Evolutionary conservation across 2,888 invertebrate genomes (phyloP).

Genomic region (Philhelius pedissequus): DNA sequence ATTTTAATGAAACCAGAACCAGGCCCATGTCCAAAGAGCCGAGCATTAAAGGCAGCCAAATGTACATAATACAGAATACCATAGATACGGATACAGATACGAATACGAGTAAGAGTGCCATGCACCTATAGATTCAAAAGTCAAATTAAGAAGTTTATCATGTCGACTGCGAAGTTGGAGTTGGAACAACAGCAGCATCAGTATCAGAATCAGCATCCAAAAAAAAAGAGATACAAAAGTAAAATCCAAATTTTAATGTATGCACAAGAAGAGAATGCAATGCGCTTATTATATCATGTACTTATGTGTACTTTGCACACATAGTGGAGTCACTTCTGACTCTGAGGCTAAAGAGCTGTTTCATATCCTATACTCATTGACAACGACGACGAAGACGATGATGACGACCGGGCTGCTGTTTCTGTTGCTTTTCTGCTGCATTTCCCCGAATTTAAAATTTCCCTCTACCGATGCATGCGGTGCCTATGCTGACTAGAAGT

Average conservation of each 20-base stretch:
- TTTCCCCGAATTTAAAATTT: slow-evolving; percentile 10
- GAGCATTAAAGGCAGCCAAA: slow-evolving; percentile 11
- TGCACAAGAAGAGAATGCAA: slow-evolving; percentile 53
- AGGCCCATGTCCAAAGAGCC: neutral
- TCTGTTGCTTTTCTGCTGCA: slow-evolving; percentile 6
- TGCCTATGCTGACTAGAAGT: slow-evolving; percentile 20
- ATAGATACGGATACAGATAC: slow-evolving; percentile 32
- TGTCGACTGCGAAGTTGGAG: slow-evolving; percentile 24
- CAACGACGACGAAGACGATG: neutral
- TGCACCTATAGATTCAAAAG: slow-evolving; percentile 51
- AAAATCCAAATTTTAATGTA: slow-evolving; percentile 42
- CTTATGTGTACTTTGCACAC: slow-evolving; percentile 36
- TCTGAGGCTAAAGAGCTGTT: slow-evolving; percentile 50
- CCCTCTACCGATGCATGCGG: too few relatives aligned
- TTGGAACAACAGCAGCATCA: neutral
- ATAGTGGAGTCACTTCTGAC: slow-evolving; percentile 38
- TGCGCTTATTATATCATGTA: slow-evolving; percentile 29
- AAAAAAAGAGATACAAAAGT: slow-evolving; percentile 32
- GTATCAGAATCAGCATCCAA: slow-evolving; percentile 2
- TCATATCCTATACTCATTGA: slow-evolving; percentile 9
- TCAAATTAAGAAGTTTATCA: slow-evolving; percentile 64
- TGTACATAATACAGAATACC: slow-evolving; percentile 45
- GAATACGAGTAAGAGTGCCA: neutral
- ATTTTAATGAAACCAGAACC: slow-evolving; percentile 43
- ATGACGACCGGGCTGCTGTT: neutral